Evolutionary conservation across 1,140 invertebrate species (phyloP), one percentile per base, ranked within the genome.

Genomic region (Druon quercuslanigerum): DNA sequence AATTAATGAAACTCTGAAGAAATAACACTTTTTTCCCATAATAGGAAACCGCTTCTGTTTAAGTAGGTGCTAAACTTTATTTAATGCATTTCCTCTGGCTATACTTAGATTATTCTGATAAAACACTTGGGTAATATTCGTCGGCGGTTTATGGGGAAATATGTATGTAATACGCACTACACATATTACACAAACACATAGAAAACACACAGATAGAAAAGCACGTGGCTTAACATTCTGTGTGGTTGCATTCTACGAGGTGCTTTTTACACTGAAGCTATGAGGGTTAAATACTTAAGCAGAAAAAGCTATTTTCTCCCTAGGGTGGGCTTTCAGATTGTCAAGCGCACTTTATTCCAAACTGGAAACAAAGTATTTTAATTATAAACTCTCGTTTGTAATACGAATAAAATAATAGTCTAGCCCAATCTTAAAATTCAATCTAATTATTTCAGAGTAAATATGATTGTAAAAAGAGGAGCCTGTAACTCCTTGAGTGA

Each of bases 201-300:
- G 57, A 66, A 66, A 13, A n/a, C 11, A 33, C 57, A 40, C 25
- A 17, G 8, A 19, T 2, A 40, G 12, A 14, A 66, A 60, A 60
- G 17, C 56, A 66, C 40, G 57, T 66, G 13, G 20, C 20, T 25
- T 40, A 11, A 66, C 57, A 66, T 66, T 66, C 57, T 66, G 9
- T 66, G 57, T 16, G 57, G 57, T 66, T 66, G 25, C 57, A 66
- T 13, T 66, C 57, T 40, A 16, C 57, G 14, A 66, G 57, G 57
- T 66, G 40, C 40, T 66, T 66, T 66, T 25, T 66, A 33, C 20
- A 40, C n/a, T 56, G 51, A 14, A 54, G 17, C 57, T 66, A 66
- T 13, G 56, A 40, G 20, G 20, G 57, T 40, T 66, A 66, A 33
- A 66, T 66, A 33, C 57, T 66, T 66, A n/a, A 33, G 19, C 16